These are phyloP conservation scores for Lithobates pipiens DNA, from an alignment of 2,797 vertebrate species.

Conservation along the genomic window DNA sequence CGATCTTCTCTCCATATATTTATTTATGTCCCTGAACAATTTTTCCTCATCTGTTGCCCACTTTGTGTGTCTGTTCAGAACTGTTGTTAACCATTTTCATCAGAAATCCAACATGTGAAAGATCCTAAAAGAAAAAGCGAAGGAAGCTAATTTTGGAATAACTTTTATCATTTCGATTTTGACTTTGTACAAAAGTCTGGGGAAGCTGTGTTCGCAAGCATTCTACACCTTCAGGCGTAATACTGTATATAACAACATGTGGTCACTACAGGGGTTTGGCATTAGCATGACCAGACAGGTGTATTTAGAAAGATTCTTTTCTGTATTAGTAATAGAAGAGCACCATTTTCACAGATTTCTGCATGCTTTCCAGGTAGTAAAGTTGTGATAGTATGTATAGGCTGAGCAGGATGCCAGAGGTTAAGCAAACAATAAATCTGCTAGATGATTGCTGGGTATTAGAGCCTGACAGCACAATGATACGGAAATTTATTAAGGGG, in stretches of 20 bases:
- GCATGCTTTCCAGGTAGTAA: neutral
- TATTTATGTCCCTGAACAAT: neutral
- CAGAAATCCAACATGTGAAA: conserved; percentile 48
- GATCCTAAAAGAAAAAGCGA: neutral
- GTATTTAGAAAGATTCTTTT: no score
- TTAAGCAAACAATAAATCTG: neutral
- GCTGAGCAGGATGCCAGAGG: neutral
- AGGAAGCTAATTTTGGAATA: neutral
- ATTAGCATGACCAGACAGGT: neutral
- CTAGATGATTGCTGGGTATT: neutral
- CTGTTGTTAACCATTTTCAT: neutral
- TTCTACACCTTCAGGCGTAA: no score
- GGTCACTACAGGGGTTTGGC: no score
- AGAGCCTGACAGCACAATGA: no score
- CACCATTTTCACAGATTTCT: neutral
- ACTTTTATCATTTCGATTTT: neutral
- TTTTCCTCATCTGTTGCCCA: neutral
- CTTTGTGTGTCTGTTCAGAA: conserved; percentile 7
- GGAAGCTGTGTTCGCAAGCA: no score
- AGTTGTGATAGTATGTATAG: neutral
- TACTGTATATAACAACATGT: no score
- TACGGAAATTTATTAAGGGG: neutral
- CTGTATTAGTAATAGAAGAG: neutral
- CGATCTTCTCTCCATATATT: conserved; percentile 44
- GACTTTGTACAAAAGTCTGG: neutral